These are phyloP conservation scores for Brachionus rubens DNA, from an alignment of 1,140 invertebrate genomes.

Conservation along the genomic window DNA sequence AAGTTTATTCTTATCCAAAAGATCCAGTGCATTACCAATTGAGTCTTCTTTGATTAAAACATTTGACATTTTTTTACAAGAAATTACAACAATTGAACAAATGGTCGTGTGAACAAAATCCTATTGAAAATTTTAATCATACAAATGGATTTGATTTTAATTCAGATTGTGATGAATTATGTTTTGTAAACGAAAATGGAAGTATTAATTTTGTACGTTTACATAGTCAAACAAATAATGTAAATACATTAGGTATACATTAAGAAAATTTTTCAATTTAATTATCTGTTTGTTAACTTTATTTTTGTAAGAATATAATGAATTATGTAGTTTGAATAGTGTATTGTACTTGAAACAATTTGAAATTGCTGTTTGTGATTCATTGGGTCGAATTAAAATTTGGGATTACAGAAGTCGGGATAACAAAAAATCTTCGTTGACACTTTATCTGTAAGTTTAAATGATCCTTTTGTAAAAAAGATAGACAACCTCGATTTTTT, in stretches of 20 bases:
- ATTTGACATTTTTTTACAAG: conserved; percentile 18
- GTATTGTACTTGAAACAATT: conserved; percentile 21
- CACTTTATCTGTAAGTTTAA: neutral
- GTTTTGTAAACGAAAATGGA: conserved; percentile 20
- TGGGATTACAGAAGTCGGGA: conserved; percentile 20
- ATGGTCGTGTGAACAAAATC: neutral
- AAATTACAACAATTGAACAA: neutral
- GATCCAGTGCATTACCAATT: neutral
- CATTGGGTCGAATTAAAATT: conserved; percentile 17
- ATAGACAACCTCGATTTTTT: no score
- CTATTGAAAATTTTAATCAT: neutral
- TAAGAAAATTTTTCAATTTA: no score
- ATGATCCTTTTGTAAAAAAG: no score
- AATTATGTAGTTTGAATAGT: conserved; percentile 40
- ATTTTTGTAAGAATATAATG: conserved; percentile 7
- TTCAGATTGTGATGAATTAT: conserved; percentile 12
- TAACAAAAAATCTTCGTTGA: conserved; percentile 5
- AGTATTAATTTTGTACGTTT: conserved; percentile 24
- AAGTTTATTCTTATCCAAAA: neutral
- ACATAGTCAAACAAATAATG: neutral
- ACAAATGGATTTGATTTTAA: conserved; percentile 34
- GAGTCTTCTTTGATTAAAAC: neutral
- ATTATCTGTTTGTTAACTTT: neutral
- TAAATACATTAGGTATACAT: neutral
- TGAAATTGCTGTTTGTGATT: conserved; percentile 34